These are phyloP conservation scores for Alcedo quadribrachys DNA, from an alignment of 2,797 vertebrate species.

Conservation along the genomic window DNA sequence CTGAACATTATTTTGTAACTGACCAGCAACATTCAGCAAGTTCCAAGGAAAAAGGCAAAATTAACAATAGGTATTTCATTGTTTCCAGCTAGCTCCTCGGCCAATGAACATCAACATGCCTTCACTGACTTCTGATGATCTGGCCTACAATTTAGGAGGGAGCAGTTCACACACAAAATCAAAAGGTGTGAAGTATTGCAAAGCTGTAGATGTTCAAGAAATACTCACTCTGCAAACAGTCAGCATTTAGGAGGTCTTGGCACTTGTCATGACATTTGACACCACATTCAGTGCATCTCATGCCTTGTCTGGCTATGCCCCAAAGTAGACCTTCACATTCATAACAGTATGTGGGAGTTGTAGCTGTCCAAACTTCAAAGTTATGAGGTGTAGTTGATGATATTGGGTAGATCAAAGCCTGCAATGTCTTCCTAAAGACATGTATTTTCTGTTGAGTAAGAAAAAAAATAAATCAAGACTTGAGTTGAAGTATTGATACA, in stretches of 20 bases:
- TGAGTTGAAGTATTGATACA: background rate
- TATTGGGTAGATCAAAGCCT: constrained; percentile 97
- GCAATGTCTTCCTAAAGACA: constrained; percentile 96
- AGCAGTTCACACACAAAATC: background rate
- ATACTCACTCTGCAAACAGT: constrained; percentile 96
- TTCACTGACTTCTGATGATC: background rate
- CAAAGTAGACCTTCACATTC: constrained; percentile 97
- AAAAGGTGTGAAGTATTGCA: background rate
- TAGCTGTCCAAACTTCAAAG: constrained; percentile 98
- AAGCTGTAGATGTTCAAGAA: background rate
- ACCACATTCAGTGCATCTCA: constrained; percentile 95
- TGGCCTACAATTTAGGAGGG: background rate
- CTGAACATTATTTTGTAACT: background rate
- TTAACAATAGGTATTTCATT: background rate
- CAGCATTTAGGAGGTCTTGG: constrained; percentile 97
- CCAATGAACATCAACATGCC: background rate
- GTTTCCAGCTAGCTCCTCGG: background rate
- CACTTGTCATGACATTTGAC: constrained; percentile 99
- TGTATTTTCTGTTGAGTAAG: constrained; percentile 88
- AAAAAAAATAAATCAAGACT: background rate
- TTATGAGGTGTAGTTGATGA: constrained; percentile 97
- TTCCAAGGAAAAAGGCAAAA: background rate
- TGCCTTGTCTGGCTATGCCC: constrained; percentile 97
- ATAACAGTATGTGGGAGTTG: constrained; percentile 96
- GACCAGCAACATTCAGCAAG: background rate